Percentiles rank a stretch among this genome's conserved stretches.
Conservation (phyloP, 2,113 vertebrate genomes). For the Hemichromis elongatus region DNA sequence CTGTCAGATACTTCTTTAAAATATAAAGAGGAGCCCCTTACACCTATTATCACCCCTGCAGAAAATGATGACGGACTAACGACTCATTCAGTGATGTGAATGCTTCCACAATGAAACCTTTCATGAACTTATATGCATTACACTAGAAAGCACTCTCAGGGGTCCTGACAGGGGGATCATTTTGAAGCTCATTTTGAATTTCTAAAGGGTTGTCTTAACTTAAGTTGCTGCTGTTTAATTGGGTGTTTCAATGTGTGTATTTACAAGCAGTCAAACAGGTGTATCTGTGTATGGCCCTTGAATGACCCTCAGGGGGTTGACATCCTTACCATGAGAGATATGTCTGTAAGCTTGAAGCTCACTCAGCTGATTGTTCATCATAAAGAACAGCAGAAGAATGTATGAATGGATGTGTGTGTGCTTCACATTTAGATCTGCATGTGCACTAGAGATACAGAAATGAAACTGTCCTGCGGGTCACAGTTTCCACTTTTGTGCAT, state of each 20-base stretch:
- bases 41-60: background rate
- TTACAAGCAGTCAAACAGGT: background rate
- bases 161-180: background rate
- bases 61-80: background rate
- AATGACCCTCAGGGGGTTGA: background rate
- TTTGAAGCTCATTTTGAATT: background rate
- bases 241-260: background rate
- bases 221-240: background rate
- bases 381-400: background rate
- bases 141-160: background rate
- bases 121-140: background rate
- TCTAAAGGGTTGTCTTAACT: background rate
- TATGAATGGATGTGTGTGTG: too few relatives aligned
- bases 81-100: background rate
- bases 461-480: background rate
- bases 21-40: background rate
- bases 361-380: background rate
- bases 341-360: background rate
- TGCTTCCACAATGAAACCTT: background rate
- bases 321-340: background rate
- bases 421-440: too few relatives aligned
- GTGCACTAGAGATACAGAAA: background rate
- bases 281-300: background rate
- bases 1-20: background rate
- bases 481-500: background rate